These are phyloP conservation scores for Isoperla grammatica DNA, from an alignment of 2,888 invertebrate species.

Conservation along the genomic window DNA sequence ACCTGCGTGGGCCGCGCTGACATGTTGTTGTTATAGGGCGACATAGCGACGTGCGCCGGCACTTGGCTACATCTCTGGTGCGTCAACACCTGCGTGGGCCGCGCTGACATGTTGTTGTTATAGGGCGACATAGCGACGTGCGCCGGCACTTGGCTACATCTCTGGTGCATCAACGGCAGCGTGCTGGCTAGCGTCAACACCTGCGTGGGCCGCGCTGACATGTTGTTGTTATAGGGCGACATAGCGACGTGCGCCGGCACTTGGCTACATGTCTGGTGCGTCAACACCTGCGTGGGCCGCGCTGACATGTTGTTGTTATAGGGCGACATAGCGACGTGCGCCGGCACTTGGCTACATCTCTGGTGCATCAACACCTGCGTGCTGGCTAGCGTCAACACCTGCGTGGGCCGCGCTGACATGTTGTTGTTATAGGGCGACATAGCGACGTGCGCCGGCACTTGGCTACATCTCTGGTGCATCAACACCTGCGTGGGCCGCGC, in stretches of 20 bases:
- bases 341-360: constrained; percentile 90
- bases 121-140: constrained; percentile 97
- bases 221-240: constrained; percentile 76
- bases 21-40: constrained; percentile 72
- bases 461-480: constrained; percentile 94
- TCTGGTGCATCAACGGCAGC: constrained; percentile 93
- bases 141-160: constrained; percentile 90
- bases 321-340: constrained; percentile 97
- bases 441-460: constrained; percentile 94
- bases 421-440: constrained; percentile 83
- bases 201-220: constrained; percentile 75
- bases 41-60: constrained; percentile 95
- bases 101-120: constrained; percentile 66
- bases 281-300: constrained; percentile 85
- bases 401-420: constrained; percentile 76
- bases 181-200: constrained; percentile 84
- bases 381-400: constrained; percentile 86
- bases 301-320: constrained; percentile 66
- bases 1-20: constrained; percentile 82
- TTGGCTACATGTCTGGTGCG: constrained; percentile 92
- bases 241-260: constrained; percentile 97
- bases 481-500: constrained; percentile 86
- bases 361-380: constrained; percentile 89
- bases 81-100: constrained; percentile 85
- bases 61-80: constrained; percentile 95